Conservation (phyloP, 2,888 invertebrate genomes). For the Hirtodrosophila confusa region DNA sequence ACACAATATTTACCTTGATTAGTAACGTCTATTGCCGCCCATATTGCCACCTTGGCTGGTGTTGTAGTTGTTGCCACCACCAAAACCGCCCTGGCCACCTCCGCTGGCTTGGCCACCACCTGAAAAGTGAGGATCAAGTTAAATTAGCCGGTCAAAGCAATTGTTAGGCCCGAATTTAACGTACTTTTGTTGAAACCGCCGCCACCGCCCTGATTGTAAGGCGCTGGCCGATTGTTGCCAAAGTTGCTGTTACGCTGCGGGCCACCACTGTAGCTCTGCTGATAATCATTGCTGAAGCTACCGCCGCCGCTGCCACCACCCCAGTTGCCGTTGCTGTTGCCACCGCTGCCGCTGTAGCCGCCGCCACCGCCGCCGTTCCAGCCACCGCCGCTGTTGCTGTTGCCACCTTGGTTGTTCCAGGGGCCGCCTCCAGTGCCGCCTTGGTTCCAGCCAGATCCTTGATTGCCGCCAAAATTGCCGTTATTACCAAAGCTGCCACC, state of each 20-base stretch:
- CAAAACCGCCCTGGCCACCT: slow-evolving; percentile 63
- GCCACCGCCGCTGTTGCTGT: slow-evolving; percentile 71
- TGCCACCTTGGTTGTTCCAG: slow-evolving; percentile 80
- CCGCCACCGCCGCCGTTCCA: slow-evolving; percentile 81
- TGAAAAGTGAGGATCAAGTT: slow-evolving; percentile 14
- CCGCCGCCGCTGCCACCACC: slow-evolving; percentile 82
- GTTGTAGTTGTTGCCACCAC: slow-evolving; percentile 78
- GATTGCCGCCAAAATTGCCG: slow-evolving; percentile 82
- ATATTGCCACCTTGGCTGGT: slow-evolving; percentile 78
- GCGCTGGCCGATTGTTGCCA: slow-evolving; percentile 80
- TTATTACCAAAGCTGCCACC: slow-evolving; percentile 71
- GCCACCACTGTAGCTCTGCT: slow-evolving; percentile 93
- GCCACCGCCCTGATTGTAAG: slow-evolving; percentile 73
- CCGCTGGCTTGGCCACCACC: slow-evolving; percentile 72
- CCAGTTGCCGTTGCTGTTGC: slow-evolving; percentile 81
- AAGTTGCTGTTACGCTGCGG: slow-evolving; percentile 88
- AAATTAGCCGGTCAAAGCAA: background rate
- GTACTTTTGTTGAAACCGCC: slow-evolving; percentile 79
- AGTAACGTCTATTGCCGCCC: slow-evolving; percentile 82
- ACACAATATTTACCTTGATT: slow-evolving; percentile 67
- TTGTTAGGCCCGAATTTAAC: background rate
- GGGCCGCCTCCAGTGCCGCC: slow-evolving; percentile 75
- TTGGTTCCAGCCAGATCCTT: slow-evolving; percentile 83
- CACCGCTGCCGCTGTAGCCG: slow-evolving; percentile 84
- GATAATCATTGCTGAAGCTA: slow-evolving; percentile 87